Evolutionary conservation across 1,140 invertebrate genomes (phyloP), one percentile per base, ranked within the genome.

Genomic region (Lucilia sericata): DNA sequence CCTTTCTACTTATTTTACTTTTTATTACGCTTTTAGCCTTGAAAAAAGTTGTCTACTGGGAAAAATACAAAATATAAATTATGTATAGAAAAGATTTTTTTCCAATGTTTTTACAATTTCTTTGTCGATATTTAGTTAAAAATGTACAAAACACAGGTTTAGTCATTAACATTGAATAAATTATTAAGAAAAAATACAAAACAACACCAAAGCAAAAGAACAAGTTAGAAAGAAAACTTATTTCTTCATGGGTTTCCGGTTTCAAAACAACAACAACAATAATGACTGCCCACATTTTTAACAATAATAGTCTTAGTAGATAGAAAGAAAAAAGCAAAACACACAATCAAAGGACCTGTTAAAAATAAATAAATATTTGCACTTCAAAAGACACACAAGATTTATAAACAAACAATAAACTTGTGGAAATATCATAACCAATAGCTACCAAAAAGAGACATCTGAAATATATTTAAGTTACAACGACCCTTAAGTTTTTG

Each of bases 311-410:
- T 60, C 17, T 60, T n/a, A n/a, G 55, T 17, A n/a, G 55, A 60
- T 14, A 55, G 10, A 60, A n/a, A 60, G 5, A 60, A 60, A 60
- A 14, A n/a, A n/a, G n/a, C 51, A n/a, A 60, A 17, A 60, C 1
- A 60, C 17, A 60, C 55, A 60, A 60, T 60, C 55, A 60, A 60
- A 42, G 17, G 55, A 60, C 55, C n/a, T 60, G 55, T 60, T 60
- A 60, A 60, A 60, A 60, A 60, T 60, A 60, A 60, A 60, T 60
- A 60, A 60, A 60, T 60, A 60, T 60, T 60, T 60, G n/a, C 55
- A 60, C 55, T 60, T 60, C 14, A 60, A n/a, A 17, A 17, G 55
- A 7, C 14, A 60, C n/a, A 17, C 5, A n/a, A n/a, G 55, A n/a
- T 12, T 55, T 42, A 42, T 42, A 42, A 42, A 42, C 42, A 17